Evolutionary conservation across 53 echinoderm and acorn worm genomes (phyloP), one percentile per base, ranked within the genome.

Genomic region (Glandiceps talaboti): DNA sequence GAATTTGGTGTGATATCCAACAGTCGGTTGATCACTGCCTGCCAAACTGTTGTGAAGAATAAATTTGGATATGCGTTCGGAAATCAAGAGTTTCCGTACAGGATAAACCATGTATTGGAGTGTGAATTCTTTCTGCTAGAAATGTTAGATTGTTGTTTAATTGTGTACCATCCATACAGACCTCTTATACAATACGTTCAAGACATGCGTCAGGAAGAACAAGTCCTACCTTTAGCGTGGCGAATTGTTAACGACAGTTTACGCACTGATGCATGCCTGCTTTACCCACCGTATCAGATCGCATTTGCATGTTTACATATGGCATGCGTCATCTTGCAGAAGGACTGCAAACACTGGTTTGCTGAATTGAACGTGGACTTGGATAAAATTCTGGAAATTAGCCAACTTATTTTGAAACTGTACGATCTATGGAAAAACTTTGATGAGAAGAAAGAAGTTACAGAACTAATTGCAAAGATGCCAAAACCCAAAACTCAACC

Each of bases 281-380:
- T 95, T 76, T 95, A 95, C 76, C 96, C 96, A 64, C 96, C 96
- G 1, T 95, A 92, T 78, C 92, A 92, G 30, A 95, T 95, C 81
- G 96, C 96, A 26, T 75, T 95, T 33, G 97, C 97, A 74, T 97
- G 91, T 73, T 85, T 97, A 14, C 97, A 97, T 81, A 97, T 97
- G 97, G 97, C 97, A 0, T 97, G 97, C 82, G 97, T 97, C 29
- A 97, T 97, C n/a, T 89, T 92, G 27, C 97, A 97, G 81, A 97
- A 97, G 76, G 97, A 97, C 81, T 93, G 92, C 30, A 97, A 97
- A 72, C 93, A 93, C 73, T 97, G 97, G 97, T 97, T 97, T 89
- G 97, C 97, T 29, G 92, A 97, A 75, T 90, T 97, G 29, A 97
- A 93, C 81, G 97, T 97, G 74, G 97, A 97, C 80, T 80, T 97